Conservation (phyloP, 2,113 vertebrate genomes). For the Puntigrus tetrazona region DNA sequence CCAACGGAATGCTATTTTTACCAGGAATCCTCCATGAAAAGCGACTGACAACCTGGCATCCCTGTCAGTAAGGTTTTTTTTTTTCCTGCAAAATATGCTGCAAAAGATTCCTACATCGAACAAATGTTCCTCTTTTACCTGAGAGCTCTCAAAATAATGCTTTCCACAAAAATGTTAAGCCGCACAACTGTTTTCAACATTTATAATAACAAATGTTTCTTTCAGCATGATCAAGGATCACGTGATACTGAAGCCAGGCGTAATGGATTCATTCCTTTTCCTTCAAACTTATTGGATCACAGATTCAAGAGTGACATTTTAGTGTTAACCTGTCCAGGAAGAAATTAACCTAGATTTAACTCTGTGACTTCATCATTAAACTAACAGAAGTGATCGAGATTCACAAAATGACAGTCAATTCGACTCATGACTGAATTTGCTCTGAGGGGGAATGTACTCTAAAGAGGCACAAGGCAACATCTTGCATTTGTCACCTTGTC, state of each 20-base stretch:
- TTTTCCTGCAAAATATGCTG: neutral
- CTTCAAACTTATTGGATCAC: neutral
- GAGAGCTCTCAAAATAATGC: neutral
- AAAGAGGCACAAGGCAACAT: neutral
- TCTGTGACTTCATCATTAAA: neutral
- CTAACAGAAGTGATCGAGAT: slow-evolving; percentile 1
- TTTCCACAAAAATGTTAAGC: neutral
- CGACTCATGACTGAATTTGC: slow-evolving; percentile 11
- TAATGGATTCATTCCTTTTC: neutral
- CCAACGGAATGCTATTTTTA: too few species aligned
- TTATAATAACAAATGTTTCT: neutral
- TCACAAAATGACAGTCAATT: slow-evolving; percentile 3
- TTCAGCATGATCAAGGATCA: neutral
- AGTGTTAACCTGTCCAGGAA: neutral
- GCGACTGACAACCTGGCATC: too few species aligned
- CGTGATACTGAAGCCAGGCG: neutral
- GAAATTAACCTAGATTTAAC: neutral
- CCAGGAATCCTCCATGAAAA: too few species aligned
- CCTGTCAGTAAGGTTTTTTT: neutral
- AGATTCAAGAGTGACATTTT: neutral
- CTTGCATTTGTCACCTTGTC: neutral
- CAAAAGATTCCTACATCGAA: neutral
- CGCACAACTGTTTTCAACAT: neutral
- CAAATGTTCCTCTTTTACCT: neutral
- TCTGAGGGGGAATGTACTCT: neutral